Base-by-base conservation (phyloP, 2,797 vertebrate species). In the Chaunax sp. region DNA sequence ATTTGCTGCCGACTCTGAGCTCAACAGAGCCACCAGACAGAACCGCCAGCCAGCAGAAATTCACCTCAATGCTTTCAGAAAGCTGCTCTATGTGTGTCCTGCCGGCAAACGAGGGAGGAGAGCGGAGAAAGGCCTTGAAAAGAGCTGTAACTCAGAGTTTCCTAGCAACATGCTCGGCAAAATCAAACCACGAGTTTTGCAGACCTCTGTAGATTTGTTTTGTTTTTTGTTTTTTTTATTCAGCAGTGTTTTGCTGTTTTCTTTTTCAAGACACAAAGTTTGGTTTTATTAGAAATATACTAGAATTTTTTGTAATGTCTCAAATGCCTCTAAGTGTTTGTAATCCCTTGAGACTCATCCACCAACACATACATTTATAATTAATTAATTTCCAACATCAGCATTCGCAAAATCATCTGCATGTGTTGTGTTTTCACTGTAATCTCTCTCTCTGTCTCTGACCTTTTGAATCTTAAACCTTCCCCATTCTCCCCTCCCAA, bases 21-120 rank as follows among this genome's bases (percentile, higher is more conserved):
- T 84, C 78, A 87, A 91, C 80, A 80, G 82, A 84, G 80, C 88
- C 82, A 90, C 89, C 89, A 88, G 86, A 85, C 85, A 63, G 77
- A 68, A 55, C 56, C 61, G 75, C 26, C 71, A 53, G 83, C 81
- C 79, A 84, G 82, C 72, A 83, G 75, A 83, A 77, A 72, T 75
- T 76, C 77, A 85, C 82, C 84, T 88, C 84, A 91, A 75, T 75
- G 65, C 77, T 78, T 88, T 63, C 64, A 65, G 82, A 89, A 79
- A 87, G 87, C 88, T 86, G 80, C 83, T 85, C 86, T 88, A 90
- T 91, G 82, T 88, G 81, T 85, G 75, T 74, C 71, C 76, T 73
- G 72, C 78, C 56, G 76, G 77, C 76, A 67, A 64, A 64, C 38
- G 18, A 78, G 70, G 58, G 68, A 69, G 61, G 50, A 71, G 73